Evolutionary conservation across 2,888 invertebrate species (phyloP), one percentile per base, ranked within the genome.

Genomic region (Clanis bilineata): DNA sequence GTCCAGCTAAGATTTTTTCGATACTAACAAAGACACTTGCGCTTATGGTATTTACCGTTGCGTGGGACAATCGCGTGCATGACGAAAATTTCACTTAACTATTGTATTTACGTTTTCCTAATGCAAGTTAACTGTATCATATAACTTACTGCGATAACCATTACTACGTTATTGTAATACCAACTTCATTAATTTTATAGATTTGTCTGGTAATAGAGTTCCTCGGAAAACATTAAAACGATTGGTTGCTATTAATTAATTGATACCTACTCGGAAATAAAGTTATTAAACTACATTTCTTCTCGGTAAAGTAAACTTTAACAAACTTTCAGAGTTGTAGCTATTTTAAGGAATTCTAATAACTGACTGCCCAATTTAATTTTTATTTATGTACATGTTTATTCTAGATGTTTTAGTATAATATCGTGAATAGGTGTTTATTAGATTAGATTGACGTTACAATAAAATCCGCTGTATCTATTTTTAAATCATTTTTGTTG

Each of bases 11-110:
- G 71, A 67, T 78, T 82, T 82, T 82, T 83, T 81, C 76, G 66
- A 70, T 75, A 77, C 68, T 68, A 80, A 72, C 75, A 74, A 77
- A 79, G 78, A 83, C 83, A 82, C 83, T 84, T 84, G 76, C 80
- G 80, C 80, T 84, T 77, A 82, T 82, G 79, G 78, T 72, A 81
- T 68, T 69, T 80, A 80, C 55, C 76, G 82, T 87, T 82, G 87
- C 90, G 86, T 89, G 86, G 80, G 77, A 67, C 63, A 59, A 69
- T 88, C 76, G 89, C 90, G 86, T 89, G 90, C 66, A 66, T 45
- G 59, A 64, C 69, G 80, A 68, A 71, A 88, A 83, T 88, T 89
- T 87, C 85, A 86, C 89, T 87, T 62, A 61, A 60, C 58, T 62
- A 47, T 66, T 63, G 58, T 64, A 41, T 69, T 69, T 67, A 67